phyloP scores from a whole-genome alignment of 2,113 vertebrate genomes.

The Platycercus adscitus region DNA sequence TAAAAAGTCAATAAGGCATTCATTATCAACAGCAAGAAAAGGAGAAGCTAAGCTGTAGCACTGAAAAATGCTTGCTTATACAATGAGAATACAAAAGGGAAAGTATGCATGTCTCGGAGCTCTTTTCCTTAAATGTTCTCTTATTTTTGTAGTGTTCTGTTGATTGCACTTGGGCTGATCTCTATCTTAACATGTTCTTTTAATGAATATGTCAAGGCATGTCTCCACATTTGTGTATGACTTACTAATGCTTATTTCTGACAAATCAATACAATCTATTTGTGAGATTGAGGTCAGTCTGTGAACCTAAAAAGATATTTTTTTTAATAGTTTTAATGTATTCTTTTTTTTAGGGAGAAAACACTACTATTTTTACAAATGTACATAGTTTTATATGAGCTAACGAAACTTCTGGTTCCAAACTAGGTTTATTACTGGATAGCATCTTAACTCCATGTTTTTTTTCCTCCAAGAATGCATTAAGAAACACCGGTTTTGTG shows the following conservation, averaged over 20 bases:
- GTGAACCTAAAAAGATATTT: not conserved
- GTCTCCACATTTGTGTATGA: not conserved
- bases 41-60: not conserved
- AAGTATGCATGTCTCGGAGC: not conserved
- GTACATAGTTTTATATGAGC: not conserved
- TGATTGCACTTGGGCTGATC: not conserved
- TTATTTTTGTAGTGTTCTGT: not conserved
- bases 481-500: not conserved
- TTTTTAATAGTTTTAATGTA: not conserved
- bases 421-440: not conserved
- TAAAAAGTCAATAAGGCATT: not conserved
- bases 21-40: not conserved
- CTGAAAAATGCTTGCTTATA: not conserved
- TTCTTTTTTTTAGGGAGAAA: not conserved
- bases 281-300: not conserved
- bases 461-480: not conserved
- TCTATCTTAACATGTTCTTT: not conserved
- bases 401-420: not conserved
- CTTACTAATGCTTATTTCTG: not conserved
- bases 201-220: not conserved
- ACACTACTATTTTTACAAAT: not conserved
- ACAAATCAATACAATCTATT: not conserved
- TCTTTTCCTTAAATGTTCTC: not conserved
- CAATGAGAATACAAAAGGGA: not conserved
- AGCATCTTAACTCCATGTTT: not conserved